phyloP scores from a whole-genome alignment of 2,113 vertebrate genomes.

The Nothoprocta pentlandii region DNA sequence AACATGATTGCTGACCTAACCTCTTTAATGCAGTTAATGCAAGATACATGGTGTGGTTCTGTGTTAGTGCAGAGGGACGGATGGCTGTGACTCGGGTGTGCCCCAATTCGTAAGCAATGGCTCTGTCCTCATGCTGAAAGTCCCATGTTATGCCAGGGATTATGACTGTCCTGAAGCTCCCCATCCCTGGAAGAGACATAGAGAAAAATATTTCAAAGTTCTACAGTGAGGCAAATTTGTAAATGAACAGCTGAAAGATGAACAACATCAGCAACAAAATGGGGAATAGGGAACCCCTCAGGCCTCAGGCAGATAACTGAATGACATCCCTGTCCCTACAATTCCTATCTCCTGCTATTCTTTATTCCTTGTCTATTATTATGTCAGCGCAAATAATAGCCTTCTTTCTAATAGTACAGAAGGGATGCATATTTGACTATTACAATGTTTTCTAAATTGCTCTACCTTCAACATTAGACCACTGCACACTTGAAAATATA shows the following conservation, averaged over 20 bases:
- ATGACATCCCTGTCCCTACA: background rate
- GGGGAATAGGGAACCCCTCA: slow-evolving; percentile 13
- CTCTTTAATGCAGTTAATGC: background rate
- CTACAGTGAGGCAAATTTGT: slow-evolving; percentile 24
- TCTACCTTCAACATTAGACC: background rate
- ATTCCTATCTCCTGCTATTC: background rate
- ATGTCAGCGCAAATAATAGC: slow-evolving; percentile 6
- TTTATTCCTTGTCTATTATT: slow-evolving; percentile 2
- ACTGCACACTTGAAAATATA: background rate
- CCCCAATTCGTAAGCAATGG: slow-evolving; percentile 46
- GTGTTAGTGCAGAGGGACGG: background rate
- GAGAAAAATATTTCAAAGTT: slow-evolving; percentile 58
- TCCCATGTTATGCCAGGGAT: slow-evolving; percentile 50
- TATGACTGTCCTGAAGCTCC: slow-evolving; percentile 67
- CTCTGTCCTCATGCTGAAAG: slow-evolving; percentile 43
- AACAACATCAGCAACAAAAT: slow-evolving; percentile 29
- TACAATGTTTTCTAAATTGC: slow-evolving; percentile 21
- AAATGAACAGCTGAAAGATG: slow-evolving; percentile 53
- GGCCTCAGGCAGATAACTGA: slow-evolving; percentile 27
- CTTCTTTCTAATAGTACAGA: background rate
- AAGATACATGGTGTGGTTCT: background rate
- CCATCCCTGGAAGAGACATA: slow-evolving; percentile 37
- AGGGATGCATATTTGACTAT: background rate
- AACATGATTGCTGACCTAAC: slow-evolving; percentile 4
- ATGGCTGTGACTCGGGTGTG: background rate